Evolutionary conservation across 2,113 vertebrate species (phyloP).

Genomic region (Rostratula benghalensis): DNA sequence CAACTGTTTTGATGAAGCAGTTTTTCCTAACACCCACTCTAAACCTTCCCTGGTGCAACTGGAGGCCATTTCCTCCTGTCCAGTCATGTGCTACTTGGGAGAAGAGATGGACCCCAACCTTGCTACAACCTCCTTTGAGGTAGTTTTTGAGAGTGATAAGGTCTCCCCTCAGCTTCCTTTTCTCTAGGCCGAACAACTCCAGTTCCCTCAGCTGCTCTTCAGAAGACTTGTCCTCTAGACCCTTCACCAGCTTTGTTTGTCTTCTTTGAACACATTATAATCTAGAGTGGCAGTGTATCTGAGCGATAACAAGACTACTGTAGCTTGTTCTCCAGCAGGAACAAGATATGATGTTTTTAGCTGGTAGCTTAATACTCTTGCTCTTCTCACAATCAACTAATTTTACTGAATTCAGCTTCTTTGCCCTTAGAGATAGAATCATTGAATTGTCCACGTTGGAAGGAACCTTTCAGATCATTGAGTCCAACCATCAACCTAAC

Average conservation of each 20-base stretch:
- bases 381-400: background rate
- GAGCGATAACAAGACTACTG: background rate
- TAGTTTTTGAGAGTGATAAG: background rate
- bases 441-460: too few species aligned
- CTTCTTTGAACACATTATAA: background rate
- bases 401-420: background rate
- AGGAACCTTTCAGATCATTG: too few species aligned
- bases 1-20: background rate
- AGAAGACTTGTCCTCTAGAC: background rate
- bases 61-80: background rate
- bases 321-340: background rate
- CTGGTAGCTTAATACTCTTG: background rate
- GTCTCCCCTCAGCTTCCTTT: background rate
- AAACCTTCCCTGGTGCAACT: background rate
- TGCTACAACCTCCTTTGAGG: background rate
- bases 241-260: background rate
- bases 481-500: too few species aligned
- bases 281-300: background rate
- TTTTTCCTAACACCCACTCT: background rate
- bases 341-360: background rate
- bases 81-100: background rate
- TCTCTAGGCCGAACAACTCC: background rate
- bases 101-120: rapidly evolving
- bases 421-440: background rate
- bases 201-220: background rate